These are phyloP conservation scores for Maccullochella peelii DNA, from an alignment of 2,113 vertebrate genomes.

Conservation along the genomic window DNA sequence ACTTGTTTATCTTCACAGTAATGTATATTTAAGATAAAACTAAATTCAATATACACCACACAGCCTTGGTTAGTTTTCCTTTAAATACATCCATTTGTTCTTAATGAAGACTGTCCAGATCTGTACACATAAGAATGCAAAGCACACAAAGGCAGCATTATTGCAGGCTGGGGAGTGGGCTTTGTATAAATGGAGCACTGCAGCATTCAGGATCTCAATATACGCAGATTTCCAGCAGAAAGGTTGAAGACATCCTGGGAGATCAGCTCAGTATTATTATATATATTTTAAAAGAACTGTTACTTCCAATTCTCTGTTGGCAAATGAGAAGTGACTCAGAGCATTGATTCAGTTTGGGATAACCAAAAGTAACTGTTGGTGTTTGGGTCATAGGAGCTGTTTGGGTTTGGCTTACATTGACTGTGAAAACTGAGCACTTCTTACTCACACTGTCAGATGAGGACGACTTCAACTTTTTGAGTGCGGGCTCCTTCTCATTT, in stretches of 20 bases:
- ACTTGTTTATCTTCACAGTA: background rate
- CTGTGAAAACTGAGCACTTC: background rate
- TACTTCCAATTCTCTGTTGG: no score
- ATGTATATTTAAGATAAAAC: background rate
- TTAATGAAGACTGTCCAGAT: background rate
- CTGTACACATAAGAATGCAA: background rate
- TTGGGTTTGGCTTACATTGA: background rate
- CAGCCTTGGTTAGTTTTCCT: background rate
- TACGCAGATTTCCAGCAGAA: no score
- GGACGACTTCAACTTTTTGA: slow-evolving; percentile 78
- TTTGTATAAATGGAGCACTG: background rate
- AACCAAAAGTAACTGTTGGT: no score
- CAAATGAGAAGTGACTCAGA: no score
- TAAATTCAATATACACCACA: background rate
- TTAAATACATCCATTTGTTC: background rate
- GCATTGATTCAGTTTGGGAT: no score
- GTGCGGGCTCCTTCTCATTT: slow-evolving; percentile 82
- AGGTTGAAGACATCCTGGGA: background rate
- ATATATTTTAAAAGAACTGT: no score
- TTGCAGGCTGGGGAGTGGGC: no score
- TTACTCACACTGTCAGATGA: slow-evolving; percentile 72
- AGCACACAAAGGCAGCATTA: no score
- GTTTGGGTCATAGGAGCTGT: no score
- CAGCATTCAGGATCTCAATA: background rate
- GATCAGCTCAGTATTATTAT: no score